Conservation (phyloP, 1,140 invertebrate species). For the Thaumatotibia leucotreta region DNA sequence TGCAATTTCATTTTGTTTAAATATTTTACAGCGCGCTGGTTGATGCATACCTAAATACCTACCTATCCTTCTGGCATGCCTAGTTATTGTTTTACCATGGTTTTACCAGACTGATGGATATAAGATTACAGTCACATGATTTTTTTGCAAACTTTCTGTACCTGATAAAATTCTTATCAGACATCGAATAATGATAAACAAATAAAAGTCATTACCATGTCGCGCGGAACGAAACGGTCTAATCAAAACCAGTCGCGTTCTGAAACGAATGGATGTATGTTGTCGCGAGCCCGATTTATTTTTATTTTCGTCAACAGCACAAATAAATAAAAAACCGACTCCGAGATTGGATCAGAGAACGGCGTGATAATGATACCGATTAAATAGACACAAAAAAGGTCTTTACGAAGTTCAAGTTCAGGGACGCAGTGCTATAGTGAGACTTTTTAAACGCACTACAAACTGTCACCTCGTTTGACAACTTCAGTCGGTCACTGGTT, state of each 20-base stretch:
- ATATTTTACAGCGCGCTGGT: neutral
- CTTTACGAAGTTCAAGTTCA: slow-evolving; percentile 51
- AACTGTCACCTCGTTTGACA: slow-evolving; percentile 34
- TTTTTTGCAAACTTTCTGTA: slow-evolving; percentile 16
- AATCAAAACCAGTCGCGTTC: slow-evolving; percentile 35
- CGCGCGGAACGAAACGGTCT: slow-evolving; percentile 41
- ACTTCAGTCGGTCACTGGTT: slow-evolving; percentile 57
- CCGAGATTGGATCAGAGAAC: neutral
- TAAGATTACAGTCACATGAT: slow-evolving; percentile 16
- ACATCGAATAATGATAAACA: slow-evolving; percentile 16
- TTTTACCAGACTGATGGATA: slow-evolving; percentile 9
- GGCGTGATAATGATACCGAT: neutral
- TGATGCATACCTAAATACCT: too few species aligned
- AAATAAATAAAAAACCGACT: neutral
- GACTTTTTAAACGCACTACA: slow-evolving; percentile 36
- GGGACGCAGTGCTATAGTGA: slow-evolving; percentile 26
- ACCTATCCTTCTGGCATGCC: neutral
- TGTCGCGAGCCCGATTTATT: neutral
- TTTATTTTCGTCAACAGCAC: neutral
- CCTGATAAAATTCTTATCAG: slow-evolving; percentile 10
- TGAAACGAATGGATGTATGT: slow-evolving; percentile 22
- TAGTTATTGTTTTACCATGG: neutral
- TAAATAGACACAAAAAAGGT: slow-evolving; percentile 12
- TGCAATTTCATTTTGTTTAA: slow-evolving; percentile 8
- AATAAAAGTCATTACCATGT: neutral